Evolutionary conservation across 2,113 vertebrate genomes (phyloP), one percentile per base, ranked within the genome.

Genomic region (Rhabdomys dilectus): DNA sequence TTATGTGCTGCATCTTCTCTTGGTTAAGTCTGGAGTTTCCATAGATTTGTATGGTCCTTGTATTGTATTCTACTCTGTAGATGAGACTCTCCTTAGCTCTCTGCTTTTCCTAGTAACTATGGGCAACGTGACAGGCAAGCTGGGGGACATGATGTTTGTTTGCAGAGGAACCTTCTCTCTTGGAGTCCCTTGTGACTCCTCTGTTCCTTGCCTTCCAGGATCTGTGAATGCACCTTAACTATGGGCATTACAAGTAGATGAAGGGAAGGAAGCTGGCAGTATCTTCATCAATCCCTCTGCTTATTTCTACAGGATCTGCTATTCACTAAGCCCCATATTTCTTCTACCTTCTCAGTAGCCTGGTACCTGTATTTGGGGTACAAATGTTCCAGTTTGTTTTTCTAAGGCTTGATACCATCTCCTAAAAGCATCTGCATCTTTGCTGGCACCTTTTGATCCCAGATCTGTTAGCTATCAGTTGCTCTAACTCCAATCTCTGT

Each of bases 351-450:
- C 48, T 78, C 53, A 36, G 64, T 36, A 80, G 62, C 88, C 88
- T 86, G 72, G 22, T 72, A 21, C 21, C 89, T 48, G 12, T 60
- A 29, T 85, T 51, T 39, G 24, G 58, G 77, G 56, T 81, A 56
- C 15, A 84, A 53, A 60, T 86, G 48, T 45, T 90, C 68, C 94
- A 45, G 29, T 88, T 82, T 88, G 76, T 81, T 88, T 92, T 87
- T 70, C 58, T 39, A 88, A 58, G n/a, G 10, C 58, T 42, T 87
- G n/a, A 87, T 39, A n/a, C 29, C n/a, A 89, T 88, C n/a, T 92
- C 58, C 77, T 53, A 72, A 91, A 66, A 89, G 60, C 21, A 73
- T 77, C 48, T 91, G n/a, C 93, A 26, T 68, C 42, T 45, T 31
- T 45, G 11, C 45, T 42, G 34, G 36, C 5, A 64, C 36, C 24